phyloP scores from a whole-genome alignment of 2,113 vertebrate genomes.

The Erpornis zantholeuca region DNA sequence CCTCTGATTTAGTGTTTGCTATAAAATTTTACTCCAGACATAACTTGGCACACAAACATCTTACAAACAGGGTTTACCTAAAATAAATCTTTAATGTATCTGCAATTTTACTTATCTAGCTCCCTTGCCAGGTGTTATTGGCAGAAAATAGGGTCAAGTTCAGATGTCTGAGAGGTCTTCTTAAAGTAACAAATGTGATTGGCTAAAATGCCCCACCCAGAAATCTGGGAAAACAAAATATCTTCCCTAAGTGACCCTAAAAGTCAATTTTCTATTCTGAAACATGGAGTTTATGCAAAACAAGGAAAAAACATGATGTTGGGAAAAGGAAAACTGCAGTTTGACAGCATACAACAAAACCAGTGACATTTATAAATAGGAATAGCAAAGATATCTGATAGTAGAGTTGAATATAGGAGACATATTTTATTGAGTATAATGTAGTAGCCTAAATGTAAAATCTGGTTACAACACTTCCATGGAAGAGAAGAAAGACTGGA shows the following conservation, averaged over 20 bases:
- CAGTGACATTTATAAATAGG: background rate
- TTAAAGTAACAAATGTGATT: background rate
- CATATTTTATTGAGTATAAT: background rate
- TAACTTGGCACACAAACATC: background rate
- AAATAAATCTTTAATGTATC: conserved; percentile 22
- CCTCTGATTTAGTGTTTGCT: background rate
- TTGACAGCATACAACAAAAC: background rate
- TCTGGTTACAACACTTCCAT: background rate
- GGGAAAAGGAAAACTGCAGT: background rate
- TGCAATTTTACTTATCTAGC: background rate
- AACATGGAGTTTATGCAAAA: background rate
- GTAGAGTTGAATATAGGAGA: background rate
- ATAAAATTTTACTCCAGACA: conserved; percentile 33
- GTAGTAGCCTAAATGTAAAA: conserved; percentile 27
- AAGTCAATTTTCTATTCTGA: background rate
- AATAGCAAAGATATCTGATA: background rate
- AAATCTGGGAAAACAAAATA: conserved; percentile 1
- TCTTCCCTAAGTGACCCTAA: background rate
- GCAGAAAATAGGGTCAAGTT: background rate
- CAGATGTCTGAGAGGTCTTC: background rate
- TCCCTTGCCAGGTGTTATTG: conserved; percentile 23
- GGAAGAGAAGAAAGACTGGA: background rate
- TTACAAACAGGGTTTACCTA: background rate
- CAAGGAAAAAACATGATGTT: background rate
- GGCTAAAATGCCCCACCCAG: background rate